Conservation (phyloP, 2,797 vertebrate species). For the Sciaenops ocellatus region DNA sequence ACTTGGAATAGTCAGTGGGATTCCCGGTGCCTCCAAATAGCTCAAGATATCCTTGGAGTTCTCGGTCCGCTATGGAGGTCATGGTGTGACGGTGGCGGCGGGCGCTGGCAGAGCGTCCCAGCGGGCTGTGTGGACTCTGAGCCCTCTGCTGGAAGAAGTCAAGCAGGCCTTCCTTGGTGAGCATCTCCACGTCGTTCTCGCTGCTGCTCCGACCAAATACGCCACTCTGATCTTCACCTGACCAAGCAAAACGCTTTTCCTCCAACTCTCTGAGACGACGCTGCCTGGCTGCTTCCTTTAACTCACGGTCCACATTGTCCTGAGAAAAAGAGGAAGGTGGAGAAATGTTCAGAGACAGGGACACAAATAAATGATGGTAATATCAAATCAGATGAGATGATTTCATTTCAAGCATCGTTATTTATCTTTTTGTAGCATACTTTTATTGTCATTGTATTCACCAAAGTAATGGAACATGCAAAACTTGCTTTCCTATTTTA, state of each 20-base stretch:
- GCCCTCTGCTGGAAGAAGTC: conserved; percentile 89
- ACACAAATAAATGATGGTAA: not conserved
- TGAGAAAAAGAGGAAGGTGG: conserved; percentile 61
- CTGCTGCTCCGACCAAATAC: conserved; percentile 95
- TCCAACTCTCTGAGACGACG: conserved; percentile 90
- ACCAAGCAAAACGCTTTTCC: conserved; percentile 91
- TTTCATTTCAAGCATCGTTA: not conserved
- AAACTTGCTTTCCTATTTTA: too few relatives aligned
- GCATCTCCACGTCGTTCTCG: conserved; percentile 93
- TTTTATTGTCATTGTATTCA: too few relatives aligned
- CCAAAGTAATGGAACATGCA: too few relatives aligned
- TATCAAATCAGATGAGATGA: not conserved
- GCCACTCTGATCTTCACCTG: conserved; percentile 80
- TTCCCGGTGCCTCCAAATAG: conserved; percentile 74
- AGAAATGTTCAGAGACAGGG: not conserved
- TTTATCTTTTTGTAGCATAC: not conserved
- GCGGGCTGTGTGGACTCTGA: conserved; percentile 90
- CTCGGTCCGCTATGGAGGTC: conserved; percentile 87
- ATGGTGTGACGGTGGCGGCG: conserved; percentile 92
- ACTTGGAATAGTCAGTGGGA: conserved; percentile 84
- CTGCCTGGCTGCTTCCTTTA: conserved; percentile 90
- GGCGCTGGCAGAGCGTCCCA: conserved; percentile 88
- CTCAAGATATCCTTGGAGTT: conserved; percentile 92
- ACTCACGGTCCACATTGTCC: conserved; percentile 93
- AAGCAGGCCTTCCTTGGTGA: conserved; percentile 91